Conservation (phyloP, 2,797 vertebrate species). For the Corythornis leucogaster region DNA sequence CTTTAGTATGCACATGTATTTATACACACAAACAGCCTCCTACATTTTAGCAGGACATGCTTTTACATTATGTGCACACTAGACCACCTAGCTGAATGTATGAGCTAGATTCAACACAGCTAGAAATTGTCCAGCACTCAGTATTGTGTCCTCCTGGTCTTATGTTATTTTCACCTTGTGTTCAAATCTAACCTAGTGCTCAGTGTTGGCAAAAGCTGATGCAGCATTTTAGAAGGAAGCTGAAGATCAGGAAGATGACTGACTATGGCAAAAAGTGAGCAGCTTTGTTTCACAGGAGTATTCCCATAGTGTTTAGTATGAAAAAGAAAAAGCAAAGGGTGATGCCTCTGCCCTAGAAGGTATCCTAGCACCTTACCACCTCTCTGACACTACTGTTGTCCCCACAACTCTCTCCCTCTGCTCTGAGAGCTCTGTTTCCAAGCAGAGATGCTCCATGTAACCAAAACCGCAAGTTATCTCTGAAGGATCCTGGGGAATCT, state of each 20-base stretch:
- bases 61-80: not conserved
- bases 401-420: rapidly evolving
- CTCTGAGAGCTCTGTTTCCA: not conserved
- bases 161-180: not conserved
- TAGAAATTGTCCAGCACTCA: not conserved
- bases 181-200: not conserved
- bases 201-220: not conserved
- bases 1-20: not conserved
- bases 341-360: not conserved
- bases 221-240: not conserved
- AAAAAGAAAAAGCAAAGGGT: not conserved
- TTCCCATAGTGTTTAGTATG: not conserved
- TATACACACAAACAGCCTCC: not conserved
- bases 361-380: not conserved
- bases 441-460: not conserved
- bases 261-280: not conserved
- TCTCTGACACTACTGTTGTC: not conserved
- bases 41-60: not conserved
- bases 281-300: not conserved
- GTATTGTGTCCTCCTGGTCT: not conserved
- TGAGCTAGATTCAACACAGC: not conserved
- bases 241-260: not conserved
- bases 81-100: not conserved
- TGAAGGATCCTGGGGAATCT: not conserved
- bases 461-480: not conserved